Base-by-base conservation (phyloP, 30 jellyfish, hydroid and myxozoan genomes). In the Cassiopea xamachana region DNA sequence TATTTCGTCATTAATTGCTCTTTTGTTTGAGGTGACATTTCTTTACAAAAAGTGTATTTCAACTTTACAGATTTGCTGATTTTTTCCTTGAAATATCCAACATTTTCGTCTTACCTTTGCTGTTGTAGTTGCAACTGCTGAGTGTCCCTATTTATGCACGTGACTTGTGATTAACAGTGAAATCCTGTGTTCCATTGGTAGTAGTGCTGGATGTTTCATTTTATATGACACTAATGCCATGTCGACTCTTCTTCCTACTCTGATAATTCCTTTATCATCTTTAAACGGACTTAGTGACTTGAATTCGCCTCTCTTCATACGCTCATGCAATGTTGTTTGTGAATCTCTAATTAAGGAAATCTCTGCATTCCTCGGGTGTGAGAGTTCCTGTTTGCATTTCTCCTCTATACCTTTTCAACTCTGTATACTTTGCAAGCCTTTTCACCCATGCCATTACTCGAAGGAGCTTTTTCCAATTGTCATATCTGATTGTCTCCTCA, bases 161-260 rank as follows among this genome's bases (percentile, higher is more conserved):
- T 90, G 83, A 70, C 88, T 75, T 18, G 89, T 75, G 19, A 69
- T 80, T 64, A 89, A 73, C 60, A 67, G 83, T 44, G 90, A 51
- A 9, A 51, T 51, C 9, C 4, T 51, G 9, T 51, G 64, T 9
- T 51, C 64, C 8, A 2, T 51, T 74, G 91, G 90, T 18, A 83
- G 90, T 69, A 90, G 93, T 47, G 83, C 90, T 74, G 93, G 93
- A 59, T 90, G 94, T 60, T 81, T 62, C 45, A 59, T 68, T 45
- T 91, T 92, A 84, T 91, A 91, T 44, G 94, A 71, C 84, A 91
- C 68, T 43, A 77, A 8, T 61, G 92, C 88, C 80, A 55, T 79
- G 74, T 60, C 74, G 50, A 72, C 79, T 75, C 88, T 58, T 71
- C 94, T 92, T 39, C 94, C 97, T 5, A 91, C 97, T 78, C 94